Conservation (phyloP, 2,888 invertebrate genomes). For the Podabrus alpinus region DNA sequence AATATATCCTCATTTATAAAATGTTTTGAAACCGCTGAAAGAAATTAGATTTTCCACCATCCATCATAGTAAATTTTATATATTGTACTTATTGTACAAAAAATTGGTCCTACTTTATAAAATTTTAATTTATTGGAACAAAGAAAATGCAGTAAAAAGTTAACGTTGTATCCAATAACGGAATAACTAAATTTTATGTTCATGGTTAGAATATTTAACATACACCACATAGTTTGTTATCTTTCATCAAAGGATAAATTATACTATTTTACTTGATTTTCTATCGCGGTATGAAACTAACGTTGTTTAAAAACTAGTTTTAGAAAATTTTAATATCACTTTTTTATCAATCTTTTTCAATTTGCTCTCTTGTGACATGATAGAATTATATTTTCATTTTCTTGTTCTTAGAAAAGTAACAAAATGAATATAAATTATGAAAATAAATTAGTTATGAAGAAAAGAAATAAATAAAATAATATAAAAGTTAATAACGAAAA, state of each 20-base stretch:
- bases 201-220: background rate
- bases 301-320: background rate
- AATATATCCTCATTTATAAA: too few relatives aligned
- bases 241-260: background rate
- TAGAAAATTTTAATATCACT: background rate
- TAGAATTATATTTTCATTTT: background rate
- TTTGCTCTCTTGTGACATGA: background rate
- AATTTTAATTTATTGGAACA: background rate
- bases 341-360: background rate
- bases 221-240: background rate
- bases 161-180: background rate
- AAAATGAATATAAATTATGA: too few relatives aligned
- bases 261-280: background rate
- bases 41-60: too few relatives aligned
- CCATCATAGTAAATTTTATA: background rate
- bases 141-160: background rate
- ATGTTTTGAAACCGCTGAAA: too few relatives aligned
- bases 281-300: background rate
- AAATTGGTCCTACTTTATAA: background rate
- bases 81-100: background rate
- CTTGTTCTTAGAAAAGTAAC: too few relatives aligned
- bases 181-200: background rate
- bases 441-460: too few relatives aligned
- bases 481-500: too few relatives aligned
- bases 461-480: too few relatives aligned